Conservation (phyloP, 37 sponge, comb jelly and placozoan species). For the Halichondria panicea region DNA sequence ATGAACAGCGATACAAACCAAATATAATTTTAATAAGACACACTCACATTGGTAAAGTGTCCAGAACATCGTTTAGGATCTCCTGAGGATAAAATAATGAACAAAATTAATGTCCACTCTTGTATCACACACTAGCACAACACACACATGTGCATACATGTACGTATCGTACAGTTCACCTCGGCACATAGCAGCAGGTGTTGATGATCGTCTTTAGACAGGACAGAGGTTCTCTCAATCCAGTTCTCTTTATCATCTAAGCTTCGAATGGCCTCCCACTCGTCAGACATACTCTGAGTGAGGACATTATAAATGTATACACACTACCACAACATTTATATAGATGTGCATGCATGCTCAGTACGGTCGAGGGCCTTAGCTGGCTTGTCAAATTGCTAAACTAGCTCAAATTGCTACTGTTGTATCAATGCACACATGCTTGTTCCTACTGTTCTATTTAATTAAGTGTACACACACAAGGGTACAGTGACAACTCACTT, state of each 20-base stretch:
- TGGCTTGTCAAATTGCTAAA: too few species aligned
- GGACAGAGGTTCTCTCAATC: constrained; percentile 60
- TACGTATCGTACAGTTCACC: too few species aligned
- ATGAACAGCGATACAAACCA: too few species aligned
- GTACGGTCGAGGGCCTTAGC: too few species aligned
- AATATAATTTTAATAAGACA: neutral
- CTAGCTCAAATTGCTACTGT: too few species aligned
- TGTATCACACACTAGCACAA: too few species aligned
- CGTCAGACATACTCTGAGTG: neutral
- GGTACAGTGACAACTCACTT: too few species aligned
- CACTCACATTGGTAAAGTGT: constrained; percentile 9
- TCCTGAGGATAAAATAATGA: constrained; percentile 4
- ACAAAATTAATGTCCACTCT: neutral
- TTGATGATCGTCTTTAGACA: constrained; percentile 72
- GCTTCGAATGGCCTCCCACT: constrained; percentile 64
- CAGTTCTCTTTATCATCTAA: constrained; percentile 74
- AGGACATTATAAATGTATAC: neutral
- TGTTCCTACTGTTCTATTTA: too few species aligned
- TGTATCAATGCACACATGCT: too few species aligned
- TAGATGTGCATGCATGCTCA: neutral
- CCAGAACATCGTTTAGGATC: neutral
- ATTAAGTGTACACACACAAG: too few species aligned
- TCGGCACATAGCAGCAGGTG: constrained; percentile 39
- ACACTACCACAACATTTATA: neutral
- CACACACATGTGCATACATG: too few species aligned